These are phyloP conservation scores for Melanerpes aurifrons DNA, from an alignment of 2,113 vertebrate genomes.

Conservation along the genomic window DNA sequence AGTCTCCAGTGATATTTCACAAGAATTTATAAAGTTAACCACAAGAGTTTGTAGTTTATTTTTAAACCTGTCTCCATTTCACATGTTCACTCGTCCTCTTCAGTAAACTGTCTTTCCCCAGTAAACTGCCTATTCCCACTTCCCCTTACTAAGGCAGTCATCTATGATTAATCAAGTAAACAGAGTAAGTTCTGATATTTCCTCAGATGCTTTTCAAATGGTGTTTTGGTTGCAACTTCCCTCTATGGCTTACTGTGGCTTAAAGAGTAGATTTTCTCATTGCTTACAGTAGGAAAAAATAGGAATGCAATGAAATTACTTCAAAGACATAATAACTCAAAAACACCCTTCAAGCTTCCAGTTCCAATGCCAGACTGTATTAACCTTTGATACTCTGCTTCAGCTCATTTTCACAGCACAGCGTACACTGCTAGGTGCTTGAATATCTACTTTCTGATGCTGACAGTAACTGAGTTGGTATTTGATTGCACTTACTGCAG, in stretches of 20 bases:
- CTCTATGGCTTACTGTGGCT: background rate
- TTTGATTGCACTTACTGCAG: background rate
- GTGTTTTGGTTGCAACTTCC: background rate
- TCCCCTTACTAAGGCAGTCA: background rate
- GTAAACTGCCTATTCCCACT: background rate
- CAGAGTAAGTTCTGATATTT: background rate
- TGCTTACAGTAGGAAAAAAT: background rate
- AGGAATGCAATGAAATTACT: constrained; percentile 22
- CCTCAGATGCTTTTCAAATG: constrained; percentile 8
- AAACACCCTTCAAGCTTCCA: constrained; percentile 11
- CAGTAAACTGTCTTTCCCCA: background rate
- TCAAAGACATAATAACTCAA: constrained; percentile 27
- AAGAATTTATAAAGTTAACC: background rate
- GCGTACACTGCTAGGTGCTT: background rate
- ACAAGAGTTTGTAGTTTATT: background rate
- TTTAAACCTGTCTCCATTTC: background rate
- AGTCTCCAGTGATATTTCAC: background rate
- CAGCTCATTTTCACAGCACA: background rate
- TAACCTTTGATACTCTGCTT: background rate
- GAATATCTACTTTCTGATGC: background rate
- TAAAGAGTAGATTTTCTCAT: background rate
- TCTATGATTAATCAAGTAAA: background rate
- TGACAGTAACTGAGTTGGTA: background rate
- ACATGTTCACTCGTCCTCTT: background rate
- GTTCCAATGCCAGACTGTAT: background rate